Evolutionary conservation across 2,888 invertebrate genomes (phyloP).

Genomic region (Cantharis rufa): DNA sequence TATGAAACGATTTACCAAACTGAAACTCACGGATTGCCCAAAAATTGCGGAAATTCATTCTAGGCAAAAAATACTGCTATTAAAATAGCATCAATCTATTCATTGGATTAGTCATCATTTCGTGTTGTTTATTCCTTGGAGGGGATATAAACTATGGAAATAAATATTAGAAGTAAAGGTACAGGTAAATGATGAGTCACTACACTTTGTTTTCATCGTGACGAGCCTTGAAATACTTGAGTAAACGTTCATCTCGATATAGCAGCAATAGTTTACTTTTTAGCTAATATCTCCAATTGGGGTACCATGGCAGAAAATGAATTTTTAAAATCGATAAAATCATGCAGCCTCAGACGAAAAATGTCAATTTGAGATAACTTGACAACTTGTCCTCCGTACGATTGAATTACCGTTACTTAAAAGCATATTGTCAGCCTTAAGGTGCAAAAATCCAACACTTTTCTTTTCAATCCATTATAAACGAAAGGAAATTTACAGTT

Average conservation of each 20-base stretch:
- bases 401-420: background rate
- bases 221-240: background rate
- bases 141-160: background rate
- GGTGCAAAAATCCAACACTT: background rate
- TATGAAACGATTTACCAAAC: background rate
- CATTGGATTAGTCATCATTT: conserved; percentile 11
- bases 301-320: background rate
- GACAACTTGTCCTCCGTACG: background rate
- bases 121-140: conserved; percentile 6
- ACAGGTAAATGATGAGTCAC: conserved; percentile 9
- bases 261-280: background rate
- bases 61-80: background rate
- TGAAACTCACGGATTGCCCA: background rate
- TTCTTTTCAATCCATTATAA: background rate
- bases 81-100: conserved; percentile 10
- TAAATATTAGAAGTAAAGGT: conserved; percentile 6
- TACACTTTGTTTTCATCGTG: background rate
- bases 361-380: background rate
- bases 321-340: background rate
- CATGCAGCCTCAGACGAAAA: background rate
- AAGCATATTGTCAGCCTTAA: background rate
- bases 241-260: background rate
- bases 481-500: background rate
- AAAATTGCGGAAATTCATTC: background rate
- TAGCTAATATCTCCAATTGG: background rate